Conservation (phyloP, 2,113 vertebrate species). For the Paratilapia polleni region DNA sequence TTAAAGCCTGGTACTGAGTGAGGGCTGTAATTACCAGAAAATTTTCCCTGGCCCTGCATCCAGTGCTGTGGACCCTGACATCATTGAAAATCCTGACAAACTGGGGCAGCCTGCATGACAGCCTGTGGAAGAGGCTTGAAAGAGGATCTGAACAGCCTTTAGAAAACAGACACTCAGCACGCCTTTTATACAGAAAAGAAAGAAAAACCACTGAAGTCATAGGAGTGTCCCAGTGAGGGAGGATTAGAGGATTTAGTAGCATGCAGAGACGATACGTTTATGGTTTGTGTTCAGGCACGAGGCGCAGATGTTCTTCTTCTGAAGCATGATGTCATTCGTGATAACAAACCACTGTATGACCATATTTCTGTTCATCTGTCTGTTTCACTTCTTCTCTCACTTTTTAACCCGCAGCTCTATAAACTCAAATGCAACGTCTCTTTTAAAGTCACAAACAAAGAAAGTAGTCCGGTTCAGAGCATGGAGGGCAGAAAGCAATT, state of each 20-base stretch:
- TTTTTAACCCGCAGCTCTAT: not conserved
- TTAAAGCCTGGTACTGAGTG: conserved; percentile 2
- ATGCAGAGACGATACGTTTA: conserved; percentile 2
- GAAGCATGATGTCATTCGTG: conserved; percentile 59
- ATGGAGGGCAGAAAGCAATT: not conserved
- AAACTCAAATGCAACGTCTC: not conserved
- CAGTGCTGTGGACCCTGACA: conserved; percentile 31
- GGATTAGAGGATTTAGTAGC: conserved; percentile 31
- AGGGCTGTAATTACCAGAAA: conserved; percentile 40
- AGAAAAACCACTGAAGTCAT: conserved; percentile 3
- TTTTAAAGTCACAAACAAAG: conserved; percentile 7
- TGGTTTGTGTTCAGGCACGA: conserved; percentile 26
- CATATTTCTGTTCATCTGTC: not conserved
- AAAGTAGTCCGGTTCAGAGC: not conserved
- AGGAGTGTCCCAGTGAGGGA: not conserved
- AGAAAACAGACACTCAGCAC: conserved; percentile 12
- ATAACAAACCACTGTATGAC: conserved; percentile 25
- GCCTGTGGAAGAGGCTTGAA: conserved; percentile 20
- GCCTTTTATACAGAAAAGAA: conserved; percentile 1
- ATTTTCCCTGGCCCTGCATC: conserved; percentile 16
- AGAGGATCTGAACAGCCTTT: conserved; percentile 29
- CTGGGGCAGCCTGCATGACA: conserved; percentile 20
- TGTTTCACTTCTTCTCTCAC: not conserved
- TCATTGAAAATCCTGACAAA: conserved; percentile 51
- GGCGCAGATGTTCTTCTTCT: conserved; percentile 65